Evolutionary conservation across 2,888 invertebrate species (phyloP).

Genomic region (Hermaeophaga mercurialis): DNA sequence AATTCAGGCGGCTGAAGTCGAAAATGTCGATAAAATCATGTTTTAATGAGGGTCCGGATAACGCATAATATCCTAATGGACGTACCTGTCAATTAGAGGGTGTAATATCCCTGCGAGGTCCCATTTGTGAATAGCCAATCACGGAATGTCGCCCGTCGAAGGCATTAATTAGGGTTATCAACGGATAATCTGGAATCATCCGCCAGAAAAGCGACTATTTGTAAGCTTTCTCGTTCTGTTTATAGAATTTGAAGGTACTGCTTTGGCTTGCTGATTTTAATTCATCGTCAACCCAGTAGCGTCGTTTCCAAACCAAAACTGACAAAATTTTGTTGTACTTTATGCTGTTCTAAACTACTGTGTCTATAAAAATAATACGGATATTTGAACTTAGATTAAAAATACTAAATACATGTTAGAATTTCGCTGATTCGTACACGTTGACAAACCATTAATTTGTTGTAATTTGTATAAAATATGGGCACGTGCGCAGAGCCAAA

Average conservation of each 20-base stretch:
- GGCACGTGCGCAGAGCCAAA: too few relatives aligned
- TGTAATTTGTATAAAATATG: too few relatives aligned
- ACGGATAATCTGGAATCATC: constrained; percentile 9
- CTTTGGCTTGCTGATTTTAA: constrained; percentile 1
- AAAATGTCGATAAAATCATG: constrained; percentile 14
- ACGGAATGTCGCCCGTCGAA: constrained; percentile 6
- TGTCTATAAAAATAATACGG: too few relatives aligned
- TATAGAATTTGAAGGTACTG: neutral
- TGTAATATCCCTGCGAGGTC: constrained; percentile 9
- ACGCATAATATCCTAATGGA: constrained; percentile 16
- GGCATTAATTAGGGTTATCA: constrained; percentile 11
- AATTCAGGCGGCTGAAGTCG: neutral
- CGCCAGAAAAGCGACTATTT: constrained; percentile 11
- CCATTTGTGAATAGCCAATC: constrained; percentile 13
- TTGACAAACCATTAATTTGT: too few relatives aligned
- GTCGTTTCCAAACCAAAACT: too few relatives aligned
- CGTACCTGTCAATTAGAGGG: constrained; percentile 14
- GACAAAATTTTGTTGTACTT: too few relatives aligned
- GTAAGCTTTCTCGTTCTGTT: constrained; percentile 13
- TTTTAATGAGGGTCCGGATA: constrained; percentile 17
- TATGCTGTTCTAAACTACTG: too few relatives aligned
- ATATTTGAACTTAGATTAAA: too few relatives aligned
- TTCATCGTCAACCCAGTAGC: too few relatives aligned
- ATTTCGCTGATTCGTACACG: too few relatives aligned
- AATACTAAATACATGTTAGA: too few relatives aligned